Evolutionary conservation across 2,113 vertebrate genomes (phyloP).

Genomic region (Eulemur macaco): DNA sequence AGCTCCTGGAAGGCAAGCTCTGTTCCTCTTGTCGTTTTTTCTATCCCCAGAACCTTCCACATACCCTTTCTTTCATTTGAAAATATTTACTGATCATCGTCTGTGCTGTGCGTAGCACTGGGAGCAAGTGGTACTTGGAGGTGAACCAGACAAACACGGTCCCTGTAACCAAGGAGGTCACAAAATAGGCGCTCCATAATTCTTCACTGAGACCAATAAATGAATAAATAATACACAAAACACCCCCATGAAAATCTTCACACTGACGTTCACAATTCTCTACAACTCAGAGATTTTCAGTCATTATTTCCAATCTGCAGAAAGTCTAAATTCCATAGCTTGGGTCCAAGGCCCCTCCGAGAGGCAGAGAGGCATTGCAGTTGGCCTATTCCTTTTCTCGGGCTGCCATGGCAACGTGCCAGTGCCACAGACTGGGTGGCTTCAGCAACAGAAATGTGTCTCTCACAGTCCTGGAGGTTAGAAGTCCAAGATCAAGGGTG

Average conservation of each 20-base stretch:
- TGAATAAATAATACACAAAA: background rate
- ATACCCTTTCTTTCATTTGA: background rate
- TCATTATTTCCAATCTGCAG: background rate
- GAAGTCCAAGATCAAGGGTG: background rate
- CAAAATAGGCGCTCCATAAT: background rate
- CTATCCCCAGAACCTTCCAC: background rate
- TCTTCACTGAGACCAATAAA: background rate
- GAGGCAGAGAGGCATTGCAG: fast-evolving
- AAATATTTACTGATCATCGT: background rate
- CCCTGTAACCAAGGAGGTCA: background rate
- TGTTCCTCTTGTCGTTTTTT: background rate
- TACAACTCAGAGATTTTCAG: background rate
- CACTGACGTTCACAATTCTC: background rate
- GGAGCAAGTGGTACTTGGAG: background rate
- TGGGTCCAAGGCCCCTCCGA: background rate
- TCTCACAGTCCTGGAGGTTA: background rate
- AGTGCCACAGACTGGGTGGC: fast-evolving
- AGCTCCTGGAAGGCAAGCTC: background rate
- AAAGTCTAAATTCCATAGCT: background rate
- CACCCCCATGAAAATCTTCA: background rate
- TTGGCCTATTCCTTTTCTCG: background rate
- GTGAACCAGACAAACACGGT: fast-evolving
- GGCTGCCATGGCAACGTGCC: fast-evolving
- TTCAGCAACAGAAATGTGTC: background rate
- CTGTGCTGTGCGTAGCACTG: too few relatives aligned